Evolutionary conservation across 2,113 vertebrate genomes (phyloP).

Genomic region (Cricetomys ansorgei): DNA sequence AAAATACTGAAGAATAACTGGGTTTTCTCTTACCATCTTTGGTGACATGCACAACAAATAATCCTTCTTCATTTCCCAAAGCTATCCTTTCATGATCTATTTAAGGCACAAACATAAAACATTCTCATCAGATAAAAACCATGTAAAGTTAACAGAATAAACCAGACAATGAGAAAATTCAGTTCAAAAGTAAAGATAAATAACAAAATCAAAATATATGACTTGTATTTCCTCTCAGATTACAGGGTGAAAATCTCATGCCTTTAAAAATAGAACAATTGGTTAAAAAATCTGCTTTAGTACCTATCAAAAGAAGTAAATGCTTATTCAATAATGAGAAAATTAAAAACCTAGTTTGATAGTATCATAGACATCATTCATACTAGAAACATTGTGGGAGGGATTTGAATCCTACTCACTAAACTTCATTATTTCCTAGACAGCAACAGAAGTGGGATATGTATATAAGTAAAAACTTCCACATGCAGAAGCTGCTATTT

Average conservation of each 20-base stretch:
- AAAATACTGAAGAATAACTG: conserved; percentile 40
- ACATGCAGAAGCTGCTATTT: neutral
- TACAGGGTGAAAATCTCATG: neutral
- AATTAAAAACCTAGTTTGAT: neutral
- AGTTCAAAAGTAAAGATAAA: neutral
- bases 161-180: conserved; percentile 44
- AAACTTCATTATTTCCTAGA: neutral
- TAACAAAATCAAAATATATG: conserved; percentile 12
- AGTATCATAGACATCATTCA: neutral
- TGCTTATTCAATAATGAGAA: conserved; percentile 4
- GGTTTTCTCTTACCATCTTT: conserved; percentile 94
- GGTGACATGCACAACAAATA: conserved; percentile 97
- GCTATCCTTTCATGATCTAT: conserved; percentile 98
- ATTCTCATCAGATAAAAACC: conserved; percentile 45
- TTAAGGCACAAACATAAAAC: conserved; percentile 57
- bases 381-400: neutral
- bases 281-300: conserved; percentile 35
- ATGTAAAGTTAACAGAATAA: conserved; percentile 41
- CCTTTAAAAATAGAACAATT: conserved; percentile 11
- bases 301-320: conserved; percentile 34
- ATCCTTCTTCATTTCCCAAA: conserved; percentile 98
- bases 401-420: neutral
- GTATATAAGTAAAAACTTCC: neutral
- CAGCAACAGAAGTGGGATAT: neutral
- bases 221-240: conserved; percentile 4